These are phyloP conservation scores for Heliconius melpomene DNA, from an alignment of 1,140 invertebrate species.

Conservation along the genomic window DNA sequence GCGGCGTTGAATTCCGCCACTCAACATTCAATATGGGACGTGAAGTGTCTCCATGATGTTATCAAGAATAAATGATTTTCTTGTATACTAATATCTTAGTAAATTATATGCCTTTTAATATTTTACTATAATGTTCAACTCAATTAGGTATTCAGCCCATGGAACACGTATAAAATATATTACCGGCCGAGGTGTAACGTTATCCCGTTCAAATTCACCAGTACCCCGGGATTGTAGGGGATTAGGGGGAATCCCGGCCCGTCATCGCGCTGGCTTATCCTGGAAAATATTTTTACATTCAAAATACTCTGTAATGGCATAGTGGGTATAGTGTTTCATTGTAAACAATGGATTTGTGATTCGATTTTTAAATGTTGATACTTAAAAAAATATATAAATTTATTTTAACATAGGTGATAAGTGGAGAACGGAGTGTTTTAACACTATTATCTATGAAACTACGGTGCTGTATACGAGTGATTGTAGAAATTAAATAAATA, in stretches of 20 bases:
- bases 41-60: no score
- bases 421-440: no score
- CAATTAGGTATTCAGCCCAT: slow-evolving; percentile 48
- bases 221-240: slow-evolving; percentile 47
- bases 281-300: slow-evolving; percentile 47
- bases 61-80: no score
- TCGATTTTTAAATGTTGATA: neutral
- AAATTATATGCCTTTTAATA: neutral
- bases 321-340: neutral
- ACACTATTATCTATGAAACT: no score
- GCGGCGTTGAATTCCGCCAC: no score
- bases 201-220: slow-evolving; percentile 53
- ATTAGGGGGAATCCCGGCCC: slow-evolving; percentile 48
- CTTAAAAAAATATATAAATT: neutral
- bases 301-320: slow-evolving; percentile 28
- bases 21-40: no score
- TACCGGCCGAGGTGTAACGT: slow-evolving; percentile 43
- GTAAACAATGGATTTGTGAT: neutral
- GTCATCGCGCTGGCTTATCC: slow-evolving; percentile 53
- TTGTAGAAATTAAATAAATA: no score
- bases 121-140: neutral
- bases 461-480: no score
- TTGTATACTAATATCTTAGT: no score
- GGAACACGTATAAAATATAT: slow-evolving; percentile 51
- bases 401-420: no score